Base-by-base conservation (phyloP, 2,797 vertebrate genomes). In the Rhyacichthys aspro region DNA sequence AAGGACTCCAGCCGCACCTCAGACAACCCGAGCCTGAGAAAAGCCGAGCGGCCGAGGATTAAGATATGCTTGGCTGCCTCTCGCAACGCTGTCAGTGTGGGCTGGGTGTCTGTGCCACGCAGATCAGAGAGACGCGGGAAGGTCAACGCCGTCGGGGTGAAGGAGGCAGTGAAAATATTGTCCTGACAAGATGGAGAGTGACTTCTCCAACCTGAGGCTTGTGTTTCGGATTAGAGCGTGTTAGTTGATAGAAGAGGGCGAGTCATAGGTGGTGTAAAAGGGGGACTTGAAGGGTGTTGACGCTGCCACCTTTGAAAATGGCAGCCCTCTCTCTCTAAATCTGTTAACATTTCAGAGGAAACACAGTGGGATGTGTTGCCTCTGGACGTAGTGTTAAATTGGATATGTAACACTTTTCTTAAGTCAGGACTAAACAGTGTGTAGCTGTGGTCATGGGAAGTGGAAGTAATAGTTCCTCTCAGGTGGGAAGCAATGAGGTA, bases 131-230 rank as follows among this genome's bases (percentile, higher is more conserved):
- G 77, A 80, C 58, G 11, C 56, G 48, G 81, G 81, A 88, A 90
- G 89, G 88, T 87, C 83, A 84, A 63, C 15, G 82, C 88, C 72
- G 39, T 76, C 50, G 83, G 85, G 80, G 23, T 56, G 59, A 77
- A 70, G 59, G 60, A 82, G 74, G 79, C 84, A 83, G 74, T 42
- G 71, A 76, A 89, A 90, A 83, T 83, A 85, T 85, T 87, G 83
- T 84, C 74, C 78, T 88, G 88, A 90, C 77, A 78, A 82, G 79
- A 88, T 87, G 87, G 70, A 74, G 70, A 83, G 79, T 84, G 88
- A 90, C 84, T 87, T 59, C 45, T 75, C 67, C 54, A 73, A 83
- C 86, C 84, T 18, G 12, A 63, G 83, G 87, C 83, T 74, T 70
- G 72, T 70, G 80, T 84, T 87, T 83, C 59, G 82, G 71, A 82